Evolutionary conservation across 2,797 vertebrate species (phyloP), one percentile per base, ranked within the genome.

Genomic region (Neoniphon sammara): DNA sequence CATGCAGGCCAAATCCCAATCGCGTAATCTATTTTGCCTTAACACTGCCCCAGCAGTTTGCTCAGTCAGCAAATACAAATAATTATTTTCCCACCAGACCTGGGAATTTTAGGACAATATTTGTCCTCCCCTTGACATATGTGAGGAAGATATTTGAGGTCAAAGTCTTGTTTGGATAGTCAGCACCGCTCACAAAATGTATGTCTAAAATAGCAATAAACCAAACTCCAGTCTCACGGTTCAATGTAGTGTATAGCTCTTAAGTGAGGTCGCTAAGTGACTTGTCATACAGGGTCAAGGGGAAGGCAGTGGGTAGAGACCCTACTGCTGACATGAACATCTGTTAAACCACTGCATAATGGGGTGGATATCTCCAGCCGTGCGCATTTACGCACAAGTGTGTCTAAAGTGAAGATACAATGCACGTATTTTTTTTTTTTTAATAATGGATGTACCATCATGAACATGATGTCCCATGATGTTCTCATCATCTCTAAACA

Each of bases 91-190:
- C 90, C 87, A 85, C 34, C 73, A 79, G 76, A 80, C 75, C 47
- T 83, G 70, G 81, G 65, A 82, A 83, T 69, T 84, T 55, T 54
- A 9, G 63, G 52, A 71, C 82, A 80, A 80, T 87, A 86, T 83
- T 85, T 66, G 72, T 80, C 80, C 76, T 85, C 66, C 72, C 63
- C 55, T 75, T 81, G 83, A 84, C 81, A 84, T 86, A 83, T 90
- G 85, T 80, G 73, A 83, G 47, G 78, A 53, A 89, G 77, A 86
- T 82, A 87, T 87, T 87, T 85, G 66, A 74, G 91, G 85, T 91
- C 88, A 88, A 83, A 88, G 88, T 84, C 81, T 82, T 92, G 88
- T 91, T 92, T 89, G 79, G 78, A 87, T 73, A 86, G 67, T 66
- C 54, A 57, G 76, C 67, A 31, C 65, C 20, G 71, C 85, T 82